Evolutionary conservation across 1,140 invertebrate species (phyloP), one percentile per base, ranked within the genome.

Genomic region (Oedothorax gibbosus): DNA sequence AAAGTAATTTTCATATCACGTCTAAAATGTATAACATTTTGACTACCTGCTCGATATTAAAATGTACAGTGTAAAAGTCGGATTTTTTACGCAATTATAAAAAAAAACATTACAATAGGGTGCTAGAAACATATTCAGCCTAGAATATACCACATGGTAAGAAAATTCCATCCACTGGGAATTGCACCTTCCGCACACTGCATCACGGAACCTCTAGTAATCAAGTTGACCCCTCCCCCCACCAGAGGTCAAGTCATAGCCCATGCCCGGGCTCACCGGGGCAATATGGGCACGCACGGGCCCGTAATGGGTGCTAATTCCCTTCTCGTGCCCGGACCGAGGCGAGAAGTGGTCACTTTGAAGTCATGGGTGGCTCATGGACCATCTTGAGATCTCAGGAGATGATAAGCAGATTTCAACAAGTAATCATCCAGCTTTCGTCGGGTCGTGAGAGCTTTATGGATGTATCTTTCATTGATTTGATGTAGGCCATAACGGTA

Each of bases 281-380:
- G 11, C 72, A 75, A 10, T 75, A 75, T 75, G 54, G 8, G 72
- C 72, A 75, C 72, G 72, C 72, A 75, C 54, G 15, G 3, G 72
- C 11, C 35, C 15, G 21, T 75, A 75, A 75, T 75, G 15, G 72
- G 51, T 7, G 53, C 35, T 75, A 75, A 75, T 75, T 75, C 72
- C n/a, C 15, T 53, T 57, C 72, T 75, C 72, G 72, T 75, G 72
- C 72, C 35, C 35, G 72, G 49, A 21, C 72, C n/a, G 2, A 75
- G 72, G 72, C 72, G 72, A 57, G 72, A 75, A 75, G 72, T 75
- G 72, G 72, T 75, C 72, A 75, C 72, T 75, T 75, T 56, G 18
- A 35, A 75, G 49, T 21, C 72, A 75, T 75, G 54, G 54, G 72
- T 57, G 53, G 54, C 72, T 57, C 72, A 56, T 75, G 72, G 54